Evolutionary conservation across 2,888 invertebrate species (phyloP), one percentile per base, ranked within the genome.

Genomic region (Apotomis turbidana): DNA sequence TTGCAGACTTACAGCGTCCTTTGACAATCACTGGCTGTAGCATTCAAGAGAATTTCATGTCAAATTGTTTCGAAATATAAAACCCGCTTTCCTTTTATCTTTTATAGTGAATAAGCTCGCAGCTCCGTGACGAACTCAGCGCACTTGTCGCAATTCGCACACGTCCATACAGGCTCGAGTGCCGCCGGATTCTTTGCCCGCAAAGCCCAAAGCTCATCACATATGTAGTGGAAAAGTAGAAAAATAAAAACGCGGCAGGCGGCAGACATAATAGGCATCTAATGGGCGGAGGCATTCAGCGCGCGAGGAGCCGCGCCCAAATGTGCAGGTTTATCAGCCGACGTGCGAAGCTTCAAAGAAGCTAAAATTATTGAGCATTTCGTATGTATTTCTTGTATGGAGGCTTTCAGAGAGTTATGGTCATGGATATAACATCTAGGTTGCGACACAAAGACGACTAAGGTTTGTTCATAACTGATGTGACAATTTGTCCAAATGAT

Each of bases 241-340:
- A 73, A 73, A 66, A 66, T 66, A 66, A 70, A 69, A 73, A 75
- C 79, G 79, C 77, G 78, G 75, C 74, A 76, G 76, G 78, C 80
- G 74, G 80, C 84, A 87, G 88, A 89, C 89, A 91, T 90, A 91
- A 91, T 90, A 85, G 90, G 83, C 88, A 87, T 81, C 86, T 90
- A 90, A 90, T 90, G 90, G 89, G 86, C 80, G 84, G 84, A 85
- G 87, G 86, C 87, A 86, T 88, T 88, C 89, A 86, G 72, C 77
- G 75, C 75, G 77, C 85, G 86, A 87, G 83, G 82, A 85, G 78
- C 74, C 74, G 80, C 79, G 81, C 81, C 82, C 72, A 81, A 82
- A 81, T 80, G 79, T 77, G 77, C 10, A 44, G 44, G 15, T 61
- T 54, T 68, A 62, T 58, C 52, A 59, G 59, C 15, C 10, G 15